Conservation (phyloP, 2,888 invertebrate species). For the Eulithis prunata region DNA sequence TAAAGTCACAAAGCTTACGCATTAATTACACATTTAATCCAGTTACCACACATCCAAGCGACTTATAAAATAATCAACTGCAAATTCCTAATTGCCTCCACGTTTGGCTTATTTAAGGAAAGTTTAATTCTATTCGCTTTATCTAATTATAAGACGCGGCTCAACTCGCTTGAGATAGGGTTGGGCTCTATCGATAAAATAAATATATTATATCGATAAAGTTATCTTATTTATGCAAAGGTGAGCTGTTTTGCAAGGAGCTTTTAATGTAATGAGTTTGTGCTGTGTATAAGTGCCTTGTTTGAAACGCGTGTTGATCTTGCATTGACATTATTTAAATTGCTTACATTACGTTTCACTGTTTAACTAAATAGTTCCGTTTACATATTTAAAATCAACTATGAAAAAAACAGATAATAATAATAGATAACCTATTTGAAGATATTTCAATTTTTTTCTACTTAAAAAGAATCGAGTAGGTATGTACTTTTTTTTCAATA, state of each 20-base stretch:
- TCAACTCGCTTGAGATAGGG: slow-evolving; percentile 55
- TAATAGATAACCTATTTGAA: too few relatives aligned
- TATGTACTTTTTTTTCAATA: too few relatives aligned
- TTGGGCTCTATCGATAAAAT: slow-evolving; percentile 38
- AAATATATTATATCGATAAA: slow-evolving; percentile 34
- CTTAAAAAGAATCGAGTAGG: too few relatives aligned
- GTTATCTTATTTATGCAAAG: slow-evolving; percentile 21
- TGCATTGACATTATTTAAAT: too few relatives aligned
- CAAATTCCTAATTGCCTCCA: slow-evolving; percentile 76
- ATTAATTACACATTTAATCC: slow-evolving; percentile 25
- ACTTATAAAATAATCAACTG: slow-evolving; percentile 76
- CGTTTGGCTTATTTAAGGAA: slow-evolving; percentile 81
- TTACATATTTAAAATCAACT: too few relatives aligned
- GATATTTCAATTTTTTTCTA: too few relatives aligned
- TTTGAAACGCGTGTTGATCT: too few relatives aligned
- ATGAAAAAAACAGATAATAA: too few relatives aligned
- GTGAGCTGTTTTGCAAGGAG: slow-evolving; percentile 13
- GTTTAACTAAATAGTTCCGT: too few relatives aligned
- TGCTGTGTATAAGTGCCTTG: too few relatives aligned
- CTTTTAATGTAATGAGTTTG: slow-evolving; percentile 6
- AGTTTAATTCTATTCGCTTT: slow-evolving; percentile 81
- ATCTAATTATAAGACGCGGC: slow-evolving; percentile 80
- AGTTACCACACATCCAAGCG: slow-evolving; percentile 38
- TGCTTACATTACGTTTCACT: too few relatives aligned
- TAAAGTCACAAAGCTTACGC: slow-evolving; percentile 12